Base-by-base conservation (phyloP, 2,113 vertebrate species). In the Nycticorax nycticorax region DNA sequence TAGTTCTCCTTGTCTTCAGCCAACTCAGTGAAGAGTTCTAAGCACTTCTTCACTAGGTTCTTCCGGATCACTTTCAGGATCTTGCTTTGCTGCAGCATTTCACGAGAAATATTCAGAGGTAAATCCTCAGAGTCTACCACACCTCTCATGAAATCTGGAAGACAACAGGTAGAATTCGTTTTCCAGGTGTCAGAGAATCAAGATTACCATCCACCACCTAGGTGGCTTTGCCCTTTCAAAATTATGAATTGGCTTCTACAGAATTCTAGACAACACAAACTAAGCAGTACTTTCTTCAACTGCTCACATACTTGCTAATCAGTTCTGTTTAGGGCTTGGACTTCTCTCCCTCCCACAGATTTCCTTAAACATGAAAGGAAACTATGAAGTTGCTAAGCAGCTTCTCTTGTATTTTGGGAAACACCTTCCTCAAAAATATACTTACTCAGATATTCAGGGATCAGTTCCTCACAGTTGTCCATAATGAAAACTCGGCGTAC, bases 401-500 rank as follows among this genome's bases (percentile, higher is more conserved):
- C 12, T 60, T 8, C 12, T 23, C 0, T 12, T 10, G 3, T 6
- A 1, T 12, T 12, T 32, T 15, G 20, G 5, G 5, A 3, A 84
- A 22, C 0, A 0, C 5, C 6, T n/a, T 33, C 35, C 7, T 21
- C 7, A 23, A 12, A 57, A 26, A 6, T 17, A 35, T 53, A 99
- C 99, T 99, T 56, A 99, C 99, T 99, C 64, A 99, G 98, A 56
- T 99, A 99, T 41, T 99, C 99, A 2, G 99, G 99, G 41, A 99
- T 99, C 16, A 99, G 98, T 8, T 99, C 99, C 17, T 99, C 99
- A 2, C 99, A 99, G 97, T 99, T 99, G 95, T 99, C 99, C 99
- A 99, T 99, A 96, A 99, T 99, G 94, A 99, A 99, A n/a, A 99
- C 99, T 83, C 99, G 98, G 89, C 99, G 99, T 14, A 99, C 99